Percentiles rank a stretch among this genome's conserved stretches.
Evolutionary conservation across 2,797 vertebrate genomes (phyloP).

Genomic region (Erethizon dorsatum): DNA sequence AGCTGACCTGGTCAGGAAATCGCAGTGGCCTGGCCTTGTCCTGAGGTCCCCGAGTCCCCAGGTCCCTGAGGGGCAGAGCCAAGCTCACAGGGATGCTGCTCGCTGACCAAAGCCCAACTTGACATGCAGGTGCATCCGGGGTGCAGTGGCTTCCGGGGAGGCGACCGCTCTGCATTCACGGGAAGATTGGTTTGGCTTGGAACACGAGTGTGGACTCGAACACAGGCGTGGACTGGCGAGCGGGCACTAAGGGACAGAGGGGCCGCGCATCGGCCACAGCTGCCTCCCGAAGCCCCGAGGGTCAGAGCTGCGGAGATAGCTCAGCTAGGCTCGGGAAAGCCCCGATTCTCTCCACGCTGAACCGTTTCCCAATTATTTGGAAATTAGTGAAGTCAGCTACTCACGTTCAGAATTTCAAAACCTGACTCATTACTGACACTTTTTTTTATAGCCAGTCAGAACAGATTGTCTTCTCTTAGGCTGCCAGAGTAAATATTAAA

Average conservation of each 20-base stretch:
- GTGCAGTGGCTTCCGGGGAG: not conserved
- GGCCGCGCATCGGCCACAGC: no score
- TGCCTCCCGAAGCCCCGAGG: not conserved
- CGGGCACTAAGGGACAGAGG: no score
- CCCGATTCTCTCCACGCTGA: not conserved
- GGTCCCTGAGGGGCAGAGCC: not conserved
- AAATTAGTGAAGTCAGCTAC: constrained; percentile 51
- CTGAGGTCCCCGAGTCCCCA: not conserved
- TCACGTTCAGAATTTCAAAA: constrained; percentile 36
- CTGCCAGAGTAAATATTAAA: constrained; percentile 44
- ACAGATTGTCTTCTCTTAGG: not conserved
- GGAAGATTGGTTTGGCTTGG: not conserved
- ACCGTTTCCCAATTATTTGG: not conserved
- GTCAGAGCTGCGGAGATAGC: not conserved
- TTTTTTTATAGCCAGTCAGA: not conserved
- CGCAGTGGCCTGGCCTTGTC: not conserved
- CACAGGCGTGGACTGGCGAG: no score
- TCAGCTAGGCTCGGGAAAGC: not conserved
- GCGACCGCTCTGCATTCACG: not conserved
- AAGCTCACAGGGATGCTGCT: not conserved
- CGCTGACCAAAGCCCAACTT: not conserved
- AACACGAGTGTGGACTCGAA: no score
- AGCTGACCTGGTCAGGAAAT: not conserved
- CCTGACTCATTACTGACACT: not conserved
- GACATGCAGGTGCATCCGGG: no score